A percentile compares a stretch with the other conserved stretches of the same genome.
Conservation (phyloP, 2,888 invertebrate genomes). For the Callinectes sapidus region DNA sequence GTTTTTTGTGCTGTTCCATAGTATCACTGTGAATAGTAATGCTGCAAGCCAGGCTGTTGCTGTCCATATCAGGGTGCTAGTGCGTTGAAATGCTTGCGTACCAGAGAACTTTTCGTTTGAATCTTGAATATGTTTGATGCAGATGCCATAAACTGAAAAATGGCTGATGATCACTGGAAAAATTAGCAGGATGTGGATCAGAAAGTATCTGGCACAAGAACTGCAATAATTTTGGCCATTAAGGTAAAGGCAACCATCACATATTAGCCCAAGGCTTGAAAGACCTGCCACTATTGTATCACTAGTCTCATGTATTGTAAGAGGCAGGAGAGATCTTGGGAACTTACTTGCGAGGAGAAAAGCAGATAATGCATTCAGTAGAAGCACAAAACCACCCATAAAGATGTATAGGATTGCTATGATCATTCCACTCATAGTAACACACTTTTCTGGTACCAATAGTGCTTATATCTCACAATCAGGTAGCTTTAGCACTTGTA, state of each 20-base stretch:
- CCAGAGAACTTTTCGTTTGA: not conserved
- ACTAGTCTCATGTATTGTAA: slow-evolving; percentile 42
- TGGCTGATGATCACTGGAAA: slow-evolving; percentile 49
- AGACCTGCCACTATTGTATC: slow-evolving; percentile 45
- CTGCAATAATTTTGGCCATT: slow-evolving; percentile 38
- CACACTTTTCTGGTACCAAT: not conserved
- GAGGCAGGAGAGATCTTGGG: not conserved
- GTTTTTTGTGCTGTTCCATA: slow-evolving; percentile 42
- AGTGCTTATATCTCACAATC: not conserved
- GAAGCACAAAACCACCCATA: slow-evolving; percentile 48
- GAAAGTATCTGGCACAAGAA: slow-evolving; percentile 55
- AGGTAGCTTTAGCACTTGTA: not conserved
- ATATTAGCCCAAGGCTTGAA: slow-evolving; percentile 51
- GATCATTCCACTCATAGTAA: slow-evolving; percentile 8
- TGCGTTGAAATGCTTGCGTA: not conserved
- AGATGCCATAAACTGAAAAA: slow-evolving; percentile 44
- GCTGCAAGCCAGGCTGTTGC: slow-evolving; percentile 48
- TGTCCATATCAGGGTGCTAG: slow-evolving; percentile 39
- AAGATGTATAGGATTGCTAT: slow-evolving; percentile 43
- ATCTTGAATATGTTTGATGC: slow-evolving; percentile 33
- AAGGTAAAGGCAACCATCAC: slow-evolving; percentile 59
- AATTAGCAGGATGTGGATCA: slow-evolving; percentile 42
- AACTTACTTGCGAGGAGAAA: slow-evolving; percentile 21
- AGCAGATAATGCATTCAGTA: slow-evolving; percentile 41
- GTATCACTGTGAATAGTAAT: slow-evolving; percentile 21